Evolutionary conservation across 2,113 vertebrate species (phyloP), one percentile per base, ranked within the genome.

Genomic region (Rallus limicola): DNA sequence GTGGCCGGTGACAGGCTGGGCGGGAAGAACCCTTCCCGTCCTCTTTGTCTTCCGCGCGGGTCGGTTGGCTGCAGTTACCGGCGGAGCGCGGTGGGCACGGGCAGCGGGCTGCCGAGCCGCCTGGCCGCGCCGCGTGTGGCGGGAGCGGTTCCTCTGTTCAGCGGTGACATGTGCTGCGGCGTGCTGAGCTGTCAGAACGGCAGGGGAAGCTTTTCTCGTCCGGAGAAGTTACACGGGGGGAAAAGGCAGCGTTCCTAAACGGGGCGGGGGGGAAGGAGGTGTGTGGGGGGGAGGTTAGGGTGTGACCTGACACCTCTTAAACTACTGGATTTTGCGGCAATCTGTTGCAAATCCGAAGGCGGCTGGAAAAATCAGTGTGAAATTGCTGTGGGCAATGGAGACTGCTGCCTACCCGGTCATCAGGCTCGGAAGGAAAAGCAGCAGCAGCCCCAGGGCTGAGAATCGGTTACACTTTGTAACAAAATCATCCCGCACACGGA

Each of bases 101-200:
- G 42, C 42, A 6, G 42, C 42, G 42, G 42, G 42, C 42, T 42
- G 13, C 11, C 40, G 40, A 40, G 40, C 13, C 42, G 14, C 42
- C 13, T 6, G 15, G 42, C 40, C 40, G 40, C 38, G 42, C 42
- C 17, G 42, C 42, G 42, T 17, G 42, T 17, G 42, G 42, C 42
- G 42, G 24, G 3, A 34, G 0, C 31, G 7, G 24, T 16, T 42
- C 50, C 33, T 1, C 13, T 26, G 86, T 4, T 5, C 6, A 3
- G 55, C 10, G 1, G 31, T 3, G 19, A 3, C 2, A 2, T 2
- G n/a, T 21, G n/a, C 7, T 16, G 52, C 62, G 6, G 62, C 4
- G 2, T 33, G 55, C 40, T 6, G 48, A 9, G 28, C 13, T 62
- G 11, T 9, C 40, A 12, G 28, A n/a, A 36, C 10, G 24, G 16